Evolutionary conservation across 2,113 vertebrate genomes (phyloP).

Genomic region (human (Homo sapiens)): GRCh38 chr2:104419001-104419500

Average conservation of each 20-base stretch:
- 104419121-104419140: neutral
- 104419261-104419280: neutral
- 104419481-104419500: neutral
- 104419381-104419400: neutral
- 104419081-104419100: neutral
- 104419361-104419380: no score
- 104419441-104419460: neutral
- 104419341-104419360: neutral
- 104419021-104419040: neutral
- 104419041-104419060: neutral
- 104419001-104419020: accelerated
- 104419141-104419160: neutral
- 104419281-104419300: neutral
- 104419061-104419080: neutral
- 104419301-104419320: neutral
- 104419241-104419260: neutral
- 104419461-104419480: neutral
- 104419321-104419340: neutral
- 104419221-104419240: neutral
- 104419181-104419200: neutral
- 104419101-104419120: neutral
- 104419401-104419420: no score
- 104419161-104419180: neutral
- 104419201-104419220: neutral
- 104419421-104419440: neutral